Conservation (phyloP, 1,140 invertebrate species). For the Phthorimaea operculella region DNA sequence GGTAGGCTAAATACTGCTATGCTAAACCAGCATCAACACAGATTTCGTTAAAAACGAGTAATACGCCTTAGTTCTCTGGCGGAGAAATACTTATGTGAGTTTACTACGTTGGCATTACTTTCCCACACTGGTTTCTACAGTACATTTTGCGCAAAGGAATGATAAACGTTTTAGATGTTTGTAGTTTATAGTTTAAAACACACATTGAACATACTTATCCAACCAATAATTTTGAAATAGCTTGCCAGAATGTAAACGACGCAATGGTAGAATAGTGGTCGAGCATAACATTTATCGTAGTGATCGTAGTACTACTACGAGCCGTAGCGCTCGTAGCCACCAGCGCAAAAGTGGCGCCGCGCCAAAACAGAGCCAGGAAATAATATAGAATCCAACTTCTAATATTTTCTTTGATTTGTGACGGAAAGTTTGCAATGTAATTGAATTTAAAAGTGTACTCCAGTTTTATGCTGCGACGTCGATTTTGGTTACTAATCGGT, state of each 20-base stretch:
- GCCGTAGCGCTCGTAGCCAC: neutral
- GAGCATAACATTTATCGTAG: conserved; percentile 5
- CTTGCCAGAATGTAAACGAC: conserved; percentile 4
- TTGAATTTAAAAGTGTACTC: conserved; percentile 3
- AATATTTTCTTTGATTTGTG: conserved; percentile 6
- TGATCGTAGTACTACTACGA: neutral
- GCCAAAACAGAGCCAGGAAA: neutral
- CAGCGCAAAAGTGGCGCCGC: neutral
- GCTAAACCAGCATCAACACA: no score
- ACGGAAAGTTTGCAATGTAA: conserved; percentile 6
- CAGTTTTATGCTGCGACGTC: neutral
- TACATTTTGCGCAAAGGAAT: no score
- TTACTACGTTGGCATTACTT: no score
- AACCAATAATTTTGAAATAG: neutral
- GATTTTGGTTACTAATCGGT: no score
- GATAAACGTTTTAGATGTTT: no score
- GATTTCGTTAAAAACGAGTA: no score
- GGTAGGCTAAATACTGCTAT: no score
- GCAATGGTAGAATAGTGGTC: neutral
- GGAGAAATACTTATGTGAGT: no score
- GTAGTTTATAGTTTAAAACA: no score
- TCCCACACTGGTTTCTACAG: no score
- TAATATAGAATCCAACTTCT: conserved; percentile 6
- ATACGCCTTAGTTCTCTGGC: no score
- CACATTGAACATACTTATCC: no score